Evolutionary conservation across 2,797 vertebrate species (phyloP), one percentile per base, ranked within the genome.

Genomic region (Eidolon dupreanum): DNA sequence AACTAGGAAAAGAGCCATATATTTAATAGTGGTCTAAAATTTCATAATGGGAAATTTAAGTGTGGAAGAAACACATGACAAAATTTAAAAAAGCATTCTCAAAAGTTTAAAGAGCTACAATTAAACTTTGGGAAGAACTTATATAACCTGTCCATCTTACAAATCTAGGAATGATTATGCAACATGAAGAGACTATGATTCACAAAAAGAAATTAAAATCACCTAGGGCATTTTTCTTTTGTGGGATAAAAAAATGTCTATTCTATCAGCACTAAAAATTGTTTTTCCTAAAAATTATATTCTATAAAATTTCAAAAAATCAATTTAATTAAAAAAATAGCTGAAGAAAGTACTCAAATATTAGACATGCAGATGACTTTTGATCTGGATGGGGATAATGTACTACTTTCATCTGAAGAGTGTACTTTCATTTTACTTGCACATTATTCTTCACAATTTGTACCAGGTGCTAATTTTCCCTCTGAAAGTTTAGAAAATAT

Each of bases 51-150:
- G 68, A 36, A 89, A 96, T 1, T 0, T 16, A 96, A 73, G 19
- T 71, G 26, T 89, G 46, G 93, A 93, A 82, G 22, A 92, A 88
- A 92, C 12, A 77, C 5, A 77, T 4, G 73, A n/a, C n/a, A 59
- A 93, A 91, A 88, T 53, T 41, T 85, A 79, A 94, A 90, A 81
- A 16, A 26, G 15, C 16, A 84, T 87, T 96, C 87, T 94, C 9
- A 79, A 96, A 96, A 92, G 75, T 36, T 57, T 68, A 94, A 96
- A 63, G 5, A 95, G 51, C 19, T 90, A 70, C n/a, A 74, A 41
- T 65, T 85, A 88, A 95, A 94, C 78, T 77, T 78, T 73, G 70
- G 33, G 49, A 88, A 51, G 73, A 96, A 92, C 31, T 66, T 90
- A 87, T 20, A 63, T 49, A 93, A 55, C 10, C 16, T 75, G 31